phyloP scores from a whole-genome alignment of 2,888 invertebrate genomes.

The Crematogaster levior region DNA sequence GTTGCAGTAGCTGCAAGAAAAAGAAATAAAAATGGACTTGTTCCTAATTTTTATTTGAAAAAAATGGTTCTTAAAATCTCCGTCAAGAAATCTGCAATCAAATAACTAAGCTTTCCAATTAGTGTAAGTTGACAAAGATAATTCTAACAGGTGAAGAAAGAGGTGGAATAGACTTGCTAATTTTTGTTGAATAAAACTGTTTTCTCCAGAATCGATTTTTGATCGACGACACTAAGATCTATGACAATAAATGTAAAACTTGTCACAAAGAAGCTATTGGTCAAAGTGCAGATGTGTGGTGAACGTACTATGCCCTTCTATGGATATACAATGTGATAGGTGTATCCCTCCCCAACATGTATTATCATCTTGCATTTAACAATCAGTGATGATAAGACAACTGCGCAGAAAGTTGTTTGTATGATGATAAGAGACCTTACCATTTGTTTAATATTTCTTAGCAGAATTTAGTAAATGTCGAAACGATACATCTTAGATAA shows the following conservation, averaged over 20 bases:
- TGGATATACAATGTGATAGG: slow-evolving; percentile 45
- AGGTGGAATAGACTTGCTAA: not conserved
- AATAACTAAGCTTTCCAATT: not conserved
- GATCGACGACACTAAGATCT: not conserved
- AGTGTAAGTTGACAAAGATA: not conserved
- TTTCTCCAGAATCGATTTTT: not conserved
- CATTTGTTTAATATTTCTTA: slow-evolving; percentile 58
- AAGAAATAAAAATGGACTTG: not conserved
- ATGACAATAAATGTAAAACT: not conserved
- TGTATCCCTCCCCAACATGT: slow-evolving; percentile 46
- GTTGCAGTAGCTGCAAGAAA: not conserved
- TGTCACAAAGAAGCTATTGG: slow-evolving; percentile 2
- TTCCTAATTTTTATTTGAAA: not conserved
- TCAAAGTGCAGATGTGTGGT: slow-evolving; percentile 40
- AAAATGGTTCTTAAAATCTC: not conserved
- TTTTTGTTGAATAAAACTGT: not conserved
- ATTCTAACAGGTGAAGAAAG: not conserved
- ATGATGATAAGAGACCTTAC: slow-evolving; percentile 57
- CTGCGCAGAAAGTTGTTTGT: no score
- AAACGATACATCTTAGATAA: not conserved
- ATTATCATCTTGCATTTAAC: slow-evolving; percentile 12
- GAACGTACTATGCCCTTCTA: slow-evolving; percentile 62
- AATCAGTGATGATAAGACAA: no score
- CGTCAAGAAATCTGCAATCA: not conserved
- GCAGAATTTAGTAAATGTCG: not conserved